phyloP scores from a whole-genome alignment of 2,113 vertebrate species.

The Entomyzon cyanotis region DNA sequence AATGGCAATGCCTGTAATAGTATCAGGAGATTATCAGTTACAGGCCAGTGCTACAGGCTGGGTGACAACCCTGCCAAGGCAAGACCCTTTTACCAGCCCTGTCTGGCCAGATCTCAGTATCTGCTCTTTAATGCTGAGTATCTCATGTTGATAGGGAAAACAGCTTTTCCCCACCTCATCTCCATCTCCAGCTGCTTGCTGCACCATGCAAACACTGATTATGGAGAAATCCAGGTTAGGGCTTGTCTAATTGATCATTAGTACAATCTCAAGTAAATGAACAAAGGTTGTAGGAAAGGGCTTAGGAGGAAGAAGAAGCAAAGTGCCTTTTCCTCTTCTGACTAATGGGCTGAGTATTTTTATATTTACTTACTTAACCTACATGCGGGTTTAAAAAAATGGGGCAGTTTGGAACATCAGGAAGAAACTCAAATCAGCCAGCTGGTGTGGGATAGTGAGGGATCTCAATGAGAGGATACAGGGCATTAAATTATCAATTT shows the following conservation, averaged over 20 bases:
- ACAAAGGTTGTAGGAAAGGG: neutral
- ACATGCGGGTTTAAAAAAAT: neutral
- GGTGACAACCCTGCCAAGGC: neutral
- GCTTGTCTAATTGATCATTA: neutral
- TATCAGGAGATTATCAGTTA: conserved; percentile 44
- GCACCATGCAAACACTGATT: neutral
- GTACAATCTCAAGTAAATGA: neutral
- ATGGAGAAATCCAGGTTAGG: neutral
- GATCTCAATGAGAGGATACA: neutral
- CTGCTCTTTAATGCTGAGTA: neutral
- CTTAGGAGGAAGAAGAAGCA: neutral
- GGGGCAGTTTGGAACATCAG: neutral
- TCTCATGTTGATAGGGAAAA: neutral
- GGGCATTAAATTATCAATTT: neutral
- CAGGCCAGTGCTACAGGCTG: neutral
- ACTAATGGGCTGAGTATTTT: neutral
- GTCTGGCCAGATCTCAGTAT: neutral
- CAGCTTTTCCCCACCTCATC: neutral
- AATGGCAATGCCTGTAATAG: conserved; percentile 46
- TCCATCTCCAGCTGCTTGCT: neutral
- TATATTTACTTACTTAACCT: neutral
- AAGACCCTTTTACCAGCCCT: neutral
- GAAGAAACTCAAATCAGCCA: neutral
- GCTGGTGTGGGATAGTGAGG: neutral
- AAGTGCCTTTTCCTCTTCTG: neutral